Evolutionary conservation across 2,113 vertebrate species (phyloP), one percentile per base, ranked within the genome.

Genomic region (Progne subis): DNA sequence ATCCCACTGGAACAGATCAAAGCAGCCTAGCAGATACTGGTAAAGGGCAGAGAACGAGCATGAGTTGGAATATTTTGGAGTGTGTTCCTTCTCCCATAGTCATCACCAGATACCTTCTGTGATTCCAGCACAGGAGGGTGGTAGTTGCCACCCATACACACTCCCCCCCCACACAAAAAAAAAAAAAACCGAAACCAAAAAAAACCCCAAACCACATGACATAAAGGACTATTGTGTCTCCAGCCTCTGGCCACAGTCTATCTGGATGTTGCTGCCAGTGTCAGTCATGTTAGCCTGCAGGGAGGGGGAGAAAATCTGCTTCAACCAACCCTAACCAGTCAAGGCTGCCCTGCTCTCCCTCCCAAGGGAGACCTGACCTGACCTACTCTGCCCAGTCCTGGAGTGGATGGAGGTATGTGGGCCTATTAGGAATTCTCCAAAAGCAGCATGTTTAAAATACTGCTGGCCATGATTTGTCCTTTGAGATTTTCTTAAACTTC

Each of bases 371-470:
- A 53, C 6, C 14, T 76, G 18, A 53, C 6, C 14, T 76, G 18
- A 0, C 15, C 24, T 74, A 16, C 6, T 7, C 25, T 52, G 21
- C 9, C 12, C 14, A 3, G 3, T 46, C 18, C 28, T 53, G 32
- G 32, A 82, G 4, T 4, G 4, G 3, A 2, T 55, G 12, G 3
- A 3, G 4, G 20, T 25, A 14, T 1, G 0, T 2, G 1, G 17
- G 18, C 12, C 7, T 68, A 77, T 60, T n/a, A 56, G n/a, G 8
- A 83, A 52, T 65, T 65, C 14, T 31, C 11, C 47, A 63, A 47
- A 80, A 64, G 3, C 43, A 78, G 5, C 0, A 2, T 20, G 70
- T 81, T 32, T 11, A 34, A 71, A 65, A 43, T 70, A 75, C 9
- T 80, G 11, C 13, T 4, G 1, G 5, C 31, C 31, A 50, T 65